These are phyloP conservation scores for Zophobas atratus DNA, from an alignment of 1,140 invertebrate species.

Conservation along the genomic window DNA sequence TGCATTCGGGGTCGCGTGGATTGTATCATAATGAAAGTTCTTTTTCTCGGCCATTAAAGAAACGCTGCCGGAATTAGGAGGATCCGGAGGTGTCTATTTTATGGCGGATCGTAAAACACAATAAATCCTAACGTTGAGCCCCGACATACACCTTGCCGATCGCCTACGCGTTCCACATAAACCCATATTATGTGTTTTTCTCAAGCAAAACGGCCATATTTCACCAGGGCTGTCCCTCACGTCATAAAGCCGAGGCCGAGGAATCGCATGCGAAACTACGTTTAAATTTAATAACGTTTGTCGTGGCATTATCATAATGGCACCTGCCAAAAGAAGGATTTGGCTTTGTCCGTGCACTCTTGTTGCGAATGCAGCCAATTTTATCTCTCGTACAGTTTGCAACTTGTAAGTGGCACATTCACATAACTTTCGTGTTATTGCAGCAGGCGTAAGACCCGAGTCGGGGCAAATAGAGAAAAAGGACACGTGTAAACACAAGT, in stretches of 20 bases:
- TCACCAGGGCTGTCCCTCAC: slow-evolving; percentile 24
- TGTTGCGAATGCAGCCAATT: background rate
- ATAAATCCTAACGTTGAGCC: slow-evolving; percentile 29
- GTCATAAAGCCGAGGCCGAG: slow-evolving; percentile 24
- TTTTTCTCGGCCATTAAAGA: slow-evolving; percentile 14
- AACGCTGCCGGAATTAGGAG: slow-evolving; percentile 6
- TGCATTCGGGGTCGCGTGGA: background rate
- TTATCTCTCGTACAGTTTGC: slow-evolving; percentile 28
- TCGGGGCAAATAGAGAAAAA: slow-evolving; percentile 3
- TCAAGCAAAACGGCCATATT: slow-evolving; percentile 38
- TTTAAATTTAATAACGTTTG: slow-evolving; percentile 35
- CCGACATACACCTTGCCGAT: slow-evolving; percentile 21
- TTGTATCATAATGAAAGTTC: background rate
- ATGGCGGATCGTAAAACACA: slow-evolving; percentile 16
- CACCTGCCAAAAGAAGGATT: slow-evolving; percentile 4
- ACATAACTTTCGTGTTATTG: slow-evolving; percentile 30
- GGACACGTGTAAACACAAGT: background rate
- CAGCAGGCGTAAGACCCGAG: slow-evolving; percentile 6
- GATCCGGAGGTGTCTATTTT: slow-evolving; percentile 24
- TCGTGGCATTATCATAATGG: slow-evolving; percentile 20
- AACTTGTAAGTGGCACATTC: slow-evolving; percentile 22
- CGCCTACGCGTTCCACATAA: slow-evolving; percentile 34
- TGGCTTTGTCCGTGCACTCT: background rate
- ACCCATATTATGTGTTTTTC: slow-evolving; percentile 39
- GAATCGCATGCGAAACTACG: slow-evolving; percentile 1